Conservation (phyloP, 2,888 invertebrate species). For the Sarcophaga variegata region DNA sequence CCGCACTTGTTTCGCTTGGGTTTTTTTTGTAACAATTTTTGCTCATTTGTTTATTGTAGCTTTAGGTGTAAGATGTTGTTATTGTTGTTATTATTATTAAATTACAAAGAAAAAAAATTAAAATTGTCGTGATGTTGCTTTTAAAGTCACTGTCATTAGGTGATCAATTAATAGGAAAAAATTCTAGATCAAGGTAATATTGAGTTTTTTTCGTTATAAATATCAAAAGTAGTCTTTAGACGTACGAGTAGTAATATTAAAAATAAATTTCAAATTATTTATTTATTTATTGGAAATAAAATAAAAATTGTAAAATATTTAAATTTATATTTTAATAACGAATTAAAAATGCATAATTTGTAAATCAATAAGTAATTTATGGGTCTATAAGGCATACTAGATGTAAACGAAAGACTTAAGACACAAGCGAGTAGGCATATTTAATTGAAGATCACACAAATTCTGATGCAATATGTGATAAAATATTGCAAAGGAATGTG, state of each 20-base stretch:
- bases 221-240: neutral
- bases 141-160: conserved; percentile 78
- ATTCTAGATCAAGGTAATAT: conserved; percentile 77
- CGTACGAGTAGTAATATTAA: no score
- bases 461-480: no score
- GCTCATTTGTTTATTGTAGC: conserved; percentile 38
- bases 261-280: no score
- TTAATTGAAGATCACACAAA: no score
- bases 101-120: conserved; percentile 16
- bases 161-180: conserved; percentile 80
- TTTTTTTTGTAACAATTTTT: conserved; percentile 20
- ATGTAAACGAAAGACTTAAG: conserved; percentile 42
- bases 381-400: no score
- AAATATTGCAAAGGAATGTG: no score
- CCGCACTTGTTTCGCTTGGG: conserved; percentile 18
- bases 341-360: neutral
- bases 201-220: neutral
- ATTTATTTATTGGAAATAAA: neutral
- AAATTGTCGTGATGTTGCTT: conserved; percentile 79
- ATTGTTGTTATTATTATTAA: conserved; percentile 27
- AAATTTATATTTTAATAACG: neutral
- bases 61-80: conserved; percentile 38
- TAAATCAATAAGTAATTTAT: no score
- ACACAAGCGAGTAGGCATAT: conserved; percentile 32
- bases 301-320: neutral